Evolutionary conservation across 2,113 vertebrate genomes (phyloP), one percentile per base, ranked within the genome.

Genomic region (Poeciliopsis occidentalis): DNA sequence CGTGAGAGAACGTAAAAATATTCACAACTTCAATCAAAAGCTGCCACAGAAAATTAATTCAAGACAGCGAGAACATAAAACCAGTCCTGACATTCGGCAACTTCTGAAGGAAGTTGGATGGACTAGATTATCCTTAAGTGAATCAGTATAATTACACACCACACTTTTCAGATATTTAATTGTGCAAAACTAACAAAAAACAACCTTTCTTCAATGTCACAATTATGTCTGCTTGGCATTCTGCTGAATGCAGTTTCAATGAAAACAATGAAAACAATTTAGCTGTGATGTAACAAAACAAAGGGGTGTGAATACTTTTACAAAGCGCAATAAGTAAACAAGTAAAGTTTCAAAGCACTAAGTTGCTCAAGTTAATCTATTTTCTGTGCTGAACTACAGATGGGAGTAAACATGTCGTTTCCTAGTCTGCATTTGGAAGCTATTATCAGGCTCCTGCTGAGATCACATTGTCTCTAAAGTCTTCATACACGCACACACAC

Each of bases 361-460:
- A 66, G 74, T 13, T 22, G 11, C 26, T 64, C 4, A 39, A 60
- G 64, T 29, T 3, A 6, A 27, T 34, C 30, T 17, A 3, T 34
- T 60, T 29, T 78, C 57, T 68, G 22, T 66, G 72, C 47, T 64
- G 13, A 76, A 76, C 47, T 72, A 26, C 27, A 31, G 30, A 32
- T 24, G 57, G 70, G 26, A 30, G 62, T 77, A 87, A 80, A 84
- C 77, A 57, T 68, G 78, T 44, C 34, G 81, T 73, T 87, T 79
- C 60, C 69, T 37, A 68, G 73, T 54, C 74, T 63, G 31, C 79
- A 89, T 91, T 88, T 85, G 80, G 80, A 86, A 91, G 85, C 83
- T 77, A 91, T 92, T 86, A 92, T 79, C 83, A 85, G 76, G 81
- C 72, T 78, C 88, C 88, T 60, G 54, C 72, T 78, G 87, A 75